Base-by-base conservation (phyloP, 2,113 vertebrate genomes). In the Clarias magur region DNA sequence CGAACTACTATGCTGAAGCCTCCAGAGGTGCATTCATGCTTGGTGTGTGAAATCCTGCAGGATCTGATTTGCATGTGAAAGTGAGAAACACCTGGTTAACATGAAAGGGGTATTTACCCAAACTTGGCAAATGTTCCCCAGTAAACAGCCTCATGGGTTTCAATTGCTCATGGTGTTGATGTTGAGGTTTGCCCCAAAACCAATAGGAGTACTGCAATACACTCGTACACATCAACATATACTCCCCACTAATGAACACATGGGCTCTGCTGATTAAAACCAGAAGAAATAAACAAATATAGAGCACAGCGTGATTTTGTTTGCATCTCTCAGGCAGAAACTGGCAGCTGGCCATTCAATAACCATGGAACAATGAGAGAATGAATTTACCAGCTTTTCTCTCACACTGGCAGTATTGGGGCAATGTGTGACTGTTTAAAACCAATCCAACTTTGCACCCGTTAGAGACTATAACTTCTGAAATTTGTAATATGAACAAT, bases 61-160 rank as follows among this genome's bases (percentile, higher is more conserved):
- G 72, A 83, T 85, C 54, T 65, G 23, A 89, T 89, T 89, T 88
- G 76, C 86, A 90, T 88, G 60, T 85, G 72, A 89, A 90, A 86
- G 82, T 4, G 42, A 38, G 73, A 83, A 89, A 86, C 90, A 90
- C 84, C 90, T 90, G 88, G 88, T 65, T 67, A 88, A 86, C 88
- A 89, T 89, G 82, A 89, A 89, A 86, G 67, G 76, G 23, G 80
- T 84, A 84, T 89, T 89, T 86, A 85, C 70, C 15, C 62, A 84
- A 88, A 85, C 60, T 85, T 89, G 81, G 90, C 88, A 82, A 87
- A 85, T 23, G n/a, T 25, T 27, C 17, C 65, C 62, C 62, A 54
- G 59, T 84, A 76, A 87, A 89, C 85, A 78, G 73, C 27, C 75
- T 65, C 42, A 30, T 56, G 60, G 73, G 65, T 70, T 88, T 82